phyloP scores from a whole-genome alignment of 2,113 vertebrate species.

The Syngnathus floridae region DNA sequence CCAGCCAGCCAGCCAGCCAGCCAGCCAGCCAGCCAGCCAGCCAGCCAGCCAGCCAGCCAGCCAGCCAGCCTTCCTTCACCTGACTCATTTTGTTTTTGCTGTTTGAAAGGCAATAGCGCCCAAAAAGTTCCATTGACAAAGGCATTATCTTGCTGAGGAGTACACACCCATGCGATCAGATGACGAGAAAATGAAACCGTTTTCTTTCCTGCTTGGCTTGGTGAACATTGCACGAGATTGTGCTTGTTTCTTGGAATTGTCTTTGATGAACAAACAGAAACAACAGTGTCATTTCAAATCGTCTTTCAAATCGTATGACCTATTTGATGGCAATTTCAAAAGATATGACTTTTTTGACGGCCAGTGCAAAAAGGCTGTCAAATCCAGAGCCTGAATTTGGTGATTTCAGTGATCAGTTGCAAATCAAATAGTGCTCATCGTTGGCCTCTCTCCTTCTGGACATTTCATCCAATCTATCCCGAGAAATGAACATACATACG shows the following conservation, averaged over 20 bases:
- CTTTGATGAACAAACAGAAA: neutral
- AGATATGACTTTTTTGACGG: neutral
- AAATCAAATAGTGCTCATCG: too few species aligned
- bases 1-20: too few species aligned
- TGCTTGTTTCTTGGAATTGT: neutral
- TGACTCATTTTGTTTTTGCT: slow-evolving; percentile 26
- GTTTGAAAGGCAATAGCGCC: slow-evolving; percentile 61
- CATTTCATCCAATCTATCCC: too few species aligned
- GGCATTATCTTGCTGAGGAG: slow-evolving; percentile 48
- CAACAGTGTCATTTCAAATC: neutral
- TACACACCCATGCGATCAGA: slow-evolving; percentile 64
- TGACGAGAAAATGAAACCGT: slow-evolving; percentile 32
- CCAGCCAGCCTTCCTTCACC: slow-evolving; percentile 4
- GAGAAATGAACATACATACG: too few species aligned
- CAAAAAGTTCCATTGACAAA: slow-evolving; percentile 50
- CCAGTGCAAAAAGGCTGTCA: neutral
- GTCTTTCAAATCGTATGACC: neutral
- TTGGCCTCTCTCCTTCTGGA: too few species aligned
- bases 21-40: too few species aligned
- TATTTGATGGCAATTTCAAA: neutral
- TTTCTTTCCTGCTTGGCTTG: neutral
- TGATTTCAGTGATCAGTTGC: too few species aligned
- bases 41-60: too few species aligned
- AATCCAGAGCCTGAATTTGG: neutral
- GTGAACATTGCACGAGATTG: neutral